A percentile compares a stretch with the other conserved stretches of the same genome.
These are phyloP conservation scores for Hemitrygon akajei DNA, from an alignment of 2,797 vertebrate species.

Conservation along the genomic window DNA sequence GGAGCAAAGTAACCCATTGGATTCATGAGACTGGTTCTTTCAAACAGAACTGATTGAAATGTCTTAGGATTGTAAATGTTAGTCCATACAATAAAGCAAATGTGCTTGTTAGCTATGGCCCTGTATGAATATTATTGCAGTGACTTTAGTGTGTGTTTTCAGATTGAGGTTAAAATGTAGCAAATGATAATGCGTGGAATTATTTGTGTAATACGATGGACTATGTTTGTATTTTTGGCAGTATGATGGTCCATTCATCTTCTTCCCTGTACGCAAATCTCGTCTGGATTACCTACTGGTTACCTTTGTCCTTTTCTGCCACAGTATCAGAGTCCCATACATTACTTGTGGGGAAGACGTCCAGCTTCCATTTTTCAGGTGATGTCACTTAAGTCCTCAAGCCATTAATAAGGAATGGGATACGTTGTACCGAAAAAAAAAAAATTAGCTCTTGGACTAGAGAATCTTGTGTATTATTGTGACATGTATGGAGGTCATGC, in stretches of 20 bases:
- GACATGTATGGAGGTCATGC: background rate
- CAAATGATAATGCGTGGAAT: background rate
- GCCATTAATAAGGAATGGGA: background rate
- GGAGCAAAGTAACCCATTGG: background rate
- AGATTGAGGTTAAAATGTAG: background rate
- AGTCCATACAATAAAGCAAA: background rate
- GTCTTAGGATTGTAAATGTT: background rate
- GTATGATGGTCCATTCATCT: conserved; percentile 64
- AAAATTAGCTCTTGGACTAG: background rate
- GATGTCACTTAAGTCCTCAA: conserved; percentile 35
- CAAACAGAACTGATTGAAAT: background rate
- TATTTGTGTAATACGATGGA: accelerated
- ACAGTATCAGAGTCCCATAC: conserved; percentile 71
- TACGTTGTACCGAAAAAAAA: background rate
- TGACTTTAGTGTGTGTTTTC: background rate
- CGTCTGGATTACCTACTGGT: conserved; percentile 66
- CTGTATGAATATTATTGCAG: background rate
- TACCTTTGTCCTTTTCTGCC: conserved; percentile 69
- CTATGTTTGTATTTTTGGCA: conserved; percentile 41
- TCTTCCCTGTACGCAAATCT: conserved; percentile 70
- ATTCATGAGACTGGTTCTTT: background rate
- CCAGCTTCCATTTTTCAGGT: conserved; percentile 64
- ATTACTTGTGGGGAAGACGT: conserved; percentile 56
- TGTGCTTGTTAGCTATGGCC: background rate
- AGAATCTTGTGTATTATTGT: background rate